Percentiles rank a stretch among this genome's conserved stretches.
Conservation (phyloP, 2,113 vertebrate species). For the Malurus elegans region DNA sequence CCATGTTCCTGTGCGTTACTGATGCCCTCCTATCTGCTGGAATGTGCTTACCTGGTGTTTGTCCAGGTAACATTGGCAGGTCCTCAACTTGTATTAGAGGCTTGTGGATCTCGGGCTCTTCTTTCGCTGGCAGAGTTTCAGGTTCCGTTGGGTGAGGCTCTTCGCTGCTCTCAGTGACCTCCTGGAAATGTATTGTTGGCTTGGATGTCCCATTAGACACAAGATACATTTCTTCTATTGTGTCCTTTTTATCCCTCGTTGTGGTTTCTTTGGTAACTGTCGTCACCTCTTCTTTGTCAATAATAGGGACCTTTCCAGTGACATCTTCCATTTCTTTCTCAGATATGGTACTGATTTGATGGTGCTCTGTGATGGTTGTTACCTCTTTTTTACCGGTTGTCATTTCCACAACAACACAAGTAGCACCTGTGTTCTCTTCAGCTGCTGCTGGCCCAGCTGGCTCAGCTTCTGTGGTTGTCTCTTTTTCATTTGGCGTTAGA, state of each 20-base stretch:
- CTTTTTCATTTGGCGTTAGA: neutral
- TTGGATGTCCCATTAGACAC: slow-evolving; percentile 39
- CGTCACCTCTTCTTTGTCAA: neutral
- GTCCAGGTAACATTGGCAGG: neutral
- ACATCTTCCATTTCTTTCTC: neutral
- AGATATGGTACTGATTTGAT: neutral
- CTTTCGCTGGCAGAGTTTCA: neutral
- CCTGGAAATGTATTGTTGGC: slow-evolving; percentile 31
- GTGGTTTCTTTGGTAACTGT: slow-evolving; percentile 4
- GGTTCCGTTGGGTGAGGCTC: neutral
- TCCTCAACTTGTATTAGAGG: neutral
- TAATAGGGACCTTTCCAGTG: neutral
- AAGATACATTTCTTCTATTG: slow-evolving; percentile 29
- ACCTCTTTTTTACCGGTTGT: slow-evolving; percentile 3
- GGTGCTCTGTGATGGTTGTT: neutral
- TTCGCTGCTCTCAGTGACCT: neutral
- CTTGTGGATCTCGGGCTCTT: neutral
- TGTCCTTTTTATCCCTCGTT: slow-evolving; percentile 40
- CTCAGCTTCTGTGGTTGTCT: neutral
- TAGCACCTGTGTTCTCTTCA: neutral
- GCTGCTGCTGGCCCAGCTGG: neutral
- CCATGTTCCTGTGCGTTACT: neutral
- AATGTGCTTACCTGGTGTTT: slow-evolving; percentile 1
- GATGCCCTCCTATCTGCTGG: neutral
- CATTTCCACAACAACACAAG: neutral